Percentiles rank a stretch among this genome's conserved stretches.
phyloP scores from a whole-genome alignment of 2,113 vertebrate species.

The Tupaia chinensis region DNA sequence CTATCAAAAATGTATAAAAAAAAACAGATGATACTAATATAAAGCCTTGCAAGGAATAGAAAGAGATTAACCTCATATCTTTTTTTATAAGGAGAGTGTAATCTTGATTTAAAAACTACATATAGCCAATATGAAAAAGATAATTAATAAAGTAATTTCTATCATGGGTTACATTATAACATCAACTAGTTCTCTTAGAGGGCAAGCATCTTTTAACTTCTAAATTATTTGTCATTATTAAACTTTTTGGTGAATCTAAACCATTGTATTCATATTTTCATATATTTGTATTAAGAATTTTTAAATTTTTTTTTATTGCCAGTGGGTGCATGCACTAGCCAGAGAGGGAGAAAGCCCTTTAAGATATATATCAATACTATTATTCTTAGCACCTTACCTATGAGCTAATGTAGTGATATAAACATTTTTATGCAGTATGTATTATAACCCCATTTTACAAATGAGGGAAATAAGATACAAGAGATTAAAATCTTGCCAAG shows the following conservation, averaged over 20 bases:
- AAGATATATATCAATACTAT: neutral
- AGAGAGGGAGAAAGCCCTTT: neutral
- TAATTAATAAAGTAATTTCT: neutral
- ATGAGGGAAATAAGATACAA: neutral
- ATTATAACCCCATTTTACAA: neutral
- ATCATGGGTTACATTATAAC: neutral
- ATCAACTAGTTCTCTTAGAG: neutral
- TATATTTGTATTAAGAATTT: neutral
- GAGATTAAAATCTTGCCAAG: neutral
- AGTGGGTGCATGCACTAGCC: too few species aligned
- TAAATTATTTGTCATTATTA: neutral
- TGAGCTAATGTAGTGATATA: neutral
- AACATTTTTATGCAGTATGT: neutral
- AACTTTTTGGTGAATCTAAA: neutral
- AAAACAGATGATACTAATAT: neutral
- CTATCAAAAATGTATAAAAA: neutral
- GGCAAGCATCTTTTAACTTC: neutral
- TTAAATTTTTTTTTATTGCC: neutral
- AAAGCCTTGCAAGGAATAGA: neutral
- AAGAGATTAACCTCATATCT: neutral
- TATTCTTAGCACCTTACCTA: neutral
- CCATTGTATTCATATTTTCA: neutral
- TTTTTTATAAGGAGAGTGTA: neutral
- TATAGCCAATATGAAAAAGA: neutral
- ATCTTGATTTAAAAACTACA: neutral